These are phyloP conservation scores for Protaetia brevitarsis DNA, from an alignment of 1,140 invertebrate genomes.

Conservation along the genomic window DNA sequence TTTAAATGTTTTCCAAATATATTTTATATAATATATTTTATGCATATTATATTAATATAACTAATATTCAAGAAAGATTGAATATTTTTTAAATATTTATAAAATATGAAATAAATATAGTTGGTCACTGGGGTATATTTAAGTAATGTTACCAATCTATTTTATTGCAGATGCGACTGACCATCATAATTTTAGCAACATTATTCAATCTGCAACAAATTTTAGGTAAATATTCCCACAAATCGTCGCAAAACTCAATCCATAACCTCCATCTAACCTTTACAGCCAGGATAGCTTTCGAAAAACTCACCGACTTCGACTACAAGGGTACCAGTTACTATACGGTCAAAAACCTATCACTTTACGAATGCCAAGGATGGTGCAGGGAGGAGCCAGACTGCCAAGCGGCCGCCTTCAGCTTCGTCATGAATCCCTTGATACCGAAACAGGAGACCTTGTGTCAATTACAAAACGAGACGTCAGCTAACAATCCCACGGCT, in stretches of 20 bases:
- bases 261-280: slow-evolving; percentile 4
- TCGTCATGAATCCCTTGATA: slow-evolving; percentile 86
- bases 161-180: slow-evolving; percentile 15
- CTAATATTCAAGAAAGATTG: too few species aligned
- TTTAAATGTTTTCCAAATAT: too few species aligned
- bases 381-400: slow-evolving; percentile 88
- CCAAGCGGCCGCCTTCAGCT: slow-evolving; percentile 86
- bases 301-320: slow-evolving; percentile 89
- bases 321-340: slow-evolving; percentile 89
- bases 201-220: background rate
- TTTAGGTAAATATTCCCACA: background rate
- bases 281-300: slow-evolving; percentile 81
- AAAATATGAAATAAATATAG: background rate
- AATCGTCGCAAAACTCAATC: background rate
- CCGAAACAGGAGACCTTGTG: slow-evolving; percentile 86
- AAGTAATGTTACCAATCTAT: background rate
- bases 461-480: slow-evolving; percentile 88
- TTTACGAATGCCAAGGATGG: slow-evolving; percentile 94
- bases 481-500: slow-evolving; percentile 80
- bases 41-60: too few species aligned
- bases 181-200: background rate
- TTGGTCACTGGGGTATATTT: background rate
- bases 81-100: background rate
- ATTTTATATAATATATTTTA: too few species aligned
- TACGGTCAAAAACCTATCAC: slow-evolving; percentile 84